A percentile compares a stretch with the other conserved stretches of the same genome.
phyloP scores from a whole-genome alignment of 1,140 invertebrate species.

The Rhyacophila brunnea region DNA sequence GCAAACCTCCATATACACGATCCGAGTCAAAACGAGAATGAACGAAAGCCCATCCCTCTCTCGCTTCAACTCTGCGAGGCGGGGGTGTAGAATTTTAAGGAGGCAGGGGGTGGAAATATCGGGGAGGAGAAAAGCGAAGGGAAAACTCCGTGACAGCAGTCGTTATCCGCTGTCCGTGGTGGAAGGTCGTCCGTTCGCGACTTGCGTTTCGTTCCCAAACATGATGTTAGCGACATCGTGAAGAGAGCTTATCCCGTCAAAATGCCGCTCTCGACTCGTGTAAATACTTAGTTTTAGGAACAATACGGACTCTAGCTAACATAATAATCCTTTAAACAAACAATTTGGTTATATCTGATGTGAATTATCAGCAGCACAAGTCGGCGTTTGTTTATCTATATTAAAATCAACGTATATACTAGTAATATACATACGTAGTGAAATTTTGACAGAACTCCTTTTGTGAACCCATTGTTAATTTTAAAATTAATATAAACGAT shows the following conservation, averaged over 20 bases:
- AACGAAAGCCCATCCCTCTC: too few species aligned
- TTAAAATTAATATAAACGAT: too few species aligned
- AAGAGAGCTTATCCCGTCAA: constrained; percentile 1
- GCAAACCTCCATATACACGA: too few species aligned
- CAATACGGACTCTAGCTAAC: not conserved
- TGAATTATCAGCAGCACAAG: too few species aligned
- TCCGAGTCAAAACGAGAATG: too few species aligned
- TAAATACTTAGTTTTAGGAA: constrained; percentile 23
- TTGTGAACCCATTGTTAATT: too few species aligned
- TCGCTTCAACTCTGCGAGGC: not conserved
- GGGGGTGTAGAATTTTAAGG: not conserved
- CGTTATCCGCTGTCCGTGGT: constrained; percentile 5
- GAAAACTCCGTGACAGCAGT: constrained; percentile 23
- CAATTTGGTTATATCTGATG: too few species aligned
- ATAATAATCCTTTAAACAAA: too few species aligned
- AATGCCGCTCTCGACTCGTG: constrained; percentile 5
- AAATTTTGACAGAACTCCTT: too few species aligned
- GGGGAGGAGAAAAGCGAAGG: not conserved
- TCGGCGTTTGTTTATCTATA: too few species aligned
- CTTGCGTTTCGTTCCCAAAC: not conserved
- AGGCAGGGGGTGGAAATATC: not conserved
- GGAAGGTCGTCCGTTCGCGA: constrained; percentile 10
- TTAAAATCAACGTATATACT: too few species aligned
- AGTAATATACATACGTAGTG: too few species aligned
- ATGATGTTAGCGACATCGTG: constrained; percentile 22